Percentiles rank a stretch among this genome's conserved stretches.
These are phyloP conservation scores for Agapostemon virescens DNA, from an alignment of 2,888 invertebrate species.

Conservation along the genomic window DNA sequence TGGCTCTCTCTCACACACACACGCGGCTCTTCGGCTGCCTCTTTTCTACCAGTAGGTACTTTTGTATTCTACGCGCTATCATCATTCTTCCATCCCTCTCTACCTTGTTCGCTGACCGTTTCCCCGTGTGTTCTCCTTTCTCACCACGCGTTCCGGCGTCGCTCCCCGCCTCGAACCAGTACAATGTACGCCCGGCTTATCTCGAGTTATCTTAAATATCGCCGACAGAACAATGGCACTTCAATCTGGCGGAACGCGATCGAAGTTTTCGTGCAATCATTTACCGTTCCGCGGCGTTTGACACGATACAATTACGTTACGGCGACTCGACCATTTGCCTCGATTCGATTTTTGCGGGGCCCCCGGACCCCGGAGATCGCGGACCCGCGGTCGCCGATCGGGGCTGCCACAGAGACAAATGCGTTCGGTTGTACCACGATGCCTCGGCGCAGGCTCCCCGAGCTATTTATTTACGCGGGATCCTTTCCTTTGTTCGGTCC, in stretches of 20 bases:
- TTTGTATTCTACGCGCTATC: constrained; percentile 47
- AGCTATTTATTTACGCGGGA: background rate
- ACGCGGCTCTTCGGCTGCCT: background rate
- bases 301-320: constrained; percentile 38
- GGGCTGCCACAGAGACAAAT: background rate
- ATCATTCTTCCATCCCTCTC: constrained; percentile 39
- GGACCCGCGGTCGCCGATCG: background rate
- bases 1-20: background rate
- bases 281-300: constrained; percentile 41
- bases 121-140: constrained; percentile 27
- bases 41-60: constrained; percentile 10
- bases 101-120: constrained; percentile 24
- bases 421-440: background rate
- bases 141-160: constrained; percentile 11
- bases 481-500: background rate
- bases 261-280: constrained; percentile 37
- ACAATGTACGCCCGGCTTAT: constrained; percentile 31
- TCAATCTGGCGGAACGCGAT: constrained; percentile 49
- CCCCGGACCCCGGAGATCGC: background rate
- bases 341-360: background rate
- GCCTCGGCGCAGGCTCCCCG: background rate
- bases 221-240: constrained; percentile 55
- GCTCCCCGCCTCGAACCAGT: constrained; percentile 8
- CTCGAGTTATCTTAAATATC: constrained; percentile 55
- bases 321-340: constrained; percentile 22